Evolutionary conservation across 2,888 invertebrate genomes (phyloP).

Genomic region (Molorchus minor): DNA sequence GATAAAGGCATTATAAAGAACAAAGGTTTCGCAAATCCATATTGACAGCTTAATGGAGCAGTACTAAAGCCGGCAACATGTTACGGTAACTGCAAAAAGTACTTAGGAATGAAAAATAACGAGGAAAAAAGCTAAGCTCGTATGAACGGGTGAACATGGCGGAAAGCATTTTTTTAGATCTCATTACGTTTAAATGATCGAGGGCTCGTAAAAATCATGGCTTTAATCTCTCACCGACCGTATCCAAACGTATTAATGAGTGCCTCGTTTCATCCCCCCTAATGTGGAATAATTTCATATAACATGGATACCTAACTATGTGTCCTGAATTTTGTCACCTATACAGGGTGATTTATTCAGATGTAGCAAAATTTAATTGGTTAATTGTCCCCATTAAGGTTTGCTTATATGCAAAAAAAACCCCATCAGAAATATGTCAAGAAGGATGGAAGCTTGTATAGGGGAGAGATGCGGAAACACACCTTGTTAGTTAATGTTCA

Average conservation of each 20-base stretch:
- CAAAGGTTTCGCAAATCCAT: slow-evolving; percentile 4
- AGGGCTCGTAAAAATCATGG: slow-evolving; percentile 19
- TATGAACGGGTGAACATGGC: slow-evolving; percentile 1
- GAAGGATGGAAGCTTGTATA: too few relatives aligned
- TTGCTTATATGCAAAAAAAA: too few relatives aligned
- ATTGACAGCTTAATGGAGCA: slow-evolving; percentile 10
- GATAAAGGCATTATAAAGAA: slow-evolving; percentile 1
- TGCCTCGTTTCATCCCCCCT: slow-evolving; percentile 11
- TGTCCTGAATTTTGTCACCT: neutral
- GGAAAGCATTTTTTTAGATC: slow-evolving; percentile 12
- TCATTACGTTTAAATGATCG: slow-evolving; percentile 29
- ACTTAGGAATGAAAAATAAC: slow-evolving; percentile 1
- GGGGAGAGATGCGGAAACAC: too few relatives aligned
- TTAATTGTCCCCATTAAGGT: too few relatives aligned
- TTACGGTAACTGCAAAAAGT: slow-evolving; percentile 7
- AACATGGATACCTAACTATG: slow-evolving; percentile 10
- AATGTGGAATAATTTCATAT: slow-evolving; percentile 17
- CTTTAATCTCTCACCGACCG: slow-evolving; percentile 4
- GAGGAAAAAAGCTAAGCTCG: slow-evolving; percentile 3
- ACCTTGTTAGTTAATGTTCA: too few relatives aligned
- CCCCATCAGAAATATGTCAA: too few relatives aligned
- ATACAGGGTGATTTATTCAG: too few relatives aligned
- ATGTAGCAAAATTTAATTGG: too few relatives aligned
- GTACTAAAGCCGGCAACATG: neutral
- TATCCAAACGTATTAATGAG: slow-evolving; percentile 5